Percentiles rank a stretch among this genome's conserved stretches.
phyloP scores from a whole-genome alignment of 2,113 vertebrate genomes.

The Scalopus aquaticus region DNA sequence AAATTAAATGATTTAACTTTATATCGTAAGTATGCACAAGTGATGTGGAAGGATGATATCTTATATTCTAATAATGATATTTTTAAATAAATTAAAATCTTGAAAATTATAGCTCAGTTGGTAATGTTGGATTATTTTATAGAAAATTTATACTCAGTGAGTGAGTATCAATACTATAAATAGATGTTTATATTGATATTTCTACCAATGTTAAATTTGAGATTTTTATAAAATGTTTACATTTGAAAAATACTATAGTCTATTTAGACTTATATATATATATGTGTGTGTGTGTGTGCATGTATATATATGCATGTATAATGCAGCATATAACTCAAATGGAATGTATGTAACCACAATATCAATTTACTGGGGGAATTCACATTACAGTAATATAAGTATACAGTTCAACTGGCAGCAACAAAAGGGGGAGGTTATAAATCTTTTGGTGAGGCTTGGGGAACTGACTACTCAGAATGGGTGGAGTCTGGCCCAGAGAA shows the following conservation, averaged over 20 bases:
- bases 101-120: neutral
- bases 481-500: too few species aligned
- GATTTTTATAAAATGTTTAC: neutral
- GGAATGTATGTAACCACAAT: too few species aligned
- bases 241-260: neutral
- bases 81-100: too few species aligned
- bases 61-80: neutral
- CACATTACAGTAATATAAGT: too few species aligned
- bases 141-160: neutral
- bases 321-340: too few species aligned
- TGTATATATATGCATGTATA: too few species aligned
- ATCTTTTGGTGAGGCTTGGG: too few species aligned
- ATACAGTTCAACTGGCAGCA: too few species aligned
- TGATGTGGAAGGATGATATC: neutral
- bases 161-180: neutral
- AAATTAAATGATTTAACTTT: neutral
- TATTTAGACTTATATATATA: neutral
- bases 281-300: too few species aligned
- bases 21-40: neutral
- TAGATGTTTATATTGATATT: neutral
- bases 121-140: neutral
- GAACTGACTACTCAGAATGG: too few species aligned
- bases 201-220: neutral
- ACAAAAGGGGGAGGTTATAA: too few species aligned
- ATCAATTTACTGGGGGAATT: too few species aligned